These are phyloP conservation scores for Poeciliopsis occidentalis DNA, from an alignment of 2,113 vertebrate species.

Conservation along the genomic window DNA sequence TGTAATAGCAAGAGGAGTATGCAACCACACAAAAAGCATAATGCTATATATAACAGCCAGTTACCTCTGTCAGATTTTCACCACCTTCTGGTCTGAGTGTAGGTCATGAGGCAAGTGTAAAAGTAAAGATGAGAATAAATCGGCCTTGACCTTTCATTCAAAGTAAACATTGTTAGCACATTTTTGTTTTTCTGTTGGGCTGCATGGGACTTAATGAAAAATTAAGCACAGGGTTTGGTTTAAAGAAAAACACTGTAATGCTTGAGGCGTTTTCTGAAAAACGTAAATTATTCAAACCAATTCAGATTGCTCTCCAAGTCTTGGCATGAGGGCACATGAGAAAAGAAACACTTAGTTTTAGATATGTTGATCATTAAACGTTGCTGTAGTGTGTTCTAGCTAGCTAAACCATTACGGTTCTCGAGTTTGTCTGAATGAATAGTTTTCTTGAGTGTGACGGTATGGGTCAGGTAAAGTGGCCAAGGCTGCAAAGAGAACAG, in stretches of 20 bases:
- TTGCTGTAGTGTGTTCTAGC: too few relatives aligned
- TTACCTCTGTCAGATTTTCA: conserved; percentile 25
- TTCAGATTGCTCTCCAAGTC: background rate
- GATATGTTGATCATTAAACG: background rate
- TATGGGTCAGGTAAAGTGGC: background rate
- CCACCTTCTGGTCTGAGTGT: conserved; percentile 5
- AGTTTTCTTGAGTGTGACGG: background rate
- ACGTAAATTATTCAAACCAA: background rate
- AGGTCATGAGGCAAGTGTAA: conserved; percentile 4
- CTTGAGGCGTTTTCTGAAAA: background rate
- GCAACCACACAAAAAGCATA: conserved; percentile 32
- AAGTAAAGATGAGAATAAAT: background rate
- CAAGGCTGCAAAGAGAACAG: background rate
- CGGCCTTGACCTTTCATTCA: conserved; percentile 9
- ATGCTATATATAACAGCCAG: conserved; percentile 21
- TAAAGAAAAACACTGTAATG: background rate
- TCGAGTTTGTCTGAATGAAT: background rate
- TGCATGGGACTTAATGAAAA: background rate
- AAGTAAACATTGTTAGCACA: background rate
- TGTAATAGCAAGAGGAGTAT: conserved; percentile 35
- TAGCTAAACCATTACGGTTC: background rate
- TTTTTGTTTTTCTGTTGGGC: background rate
- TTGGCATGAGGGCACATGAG: background rate
- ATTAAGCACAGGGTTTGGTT: background rate
- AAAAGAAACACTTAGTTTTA: background rate